These are phyloP conservation scores for Neopelma chrysocephalum DNA, from an alignment of 2,797 vertebrate species.

Conservation along the genomic window DNA sequence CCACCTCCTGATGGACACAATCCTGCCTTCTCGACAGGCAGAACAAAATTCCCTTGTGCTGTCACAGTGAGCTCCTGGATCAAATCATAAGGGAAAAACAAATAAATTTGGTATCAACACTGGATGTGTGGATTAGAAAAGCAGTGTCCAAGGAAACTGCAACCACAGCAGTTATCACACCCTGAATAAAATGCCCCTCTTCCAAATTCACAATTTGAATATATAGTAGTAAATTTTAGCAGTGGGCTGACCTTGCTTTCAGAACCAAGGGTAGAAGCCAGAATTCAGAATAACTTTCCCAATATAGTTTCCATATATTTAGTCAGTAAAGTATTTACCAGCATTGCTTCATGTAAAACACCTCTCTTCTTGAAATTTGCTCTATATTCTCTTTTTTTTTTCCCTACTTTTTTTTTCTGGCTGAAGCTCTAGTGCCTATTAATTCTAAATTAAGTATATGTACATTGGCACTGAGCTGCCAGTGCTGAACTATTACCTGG, in stretches of 20 bases:
- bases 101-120: fast-evolving
- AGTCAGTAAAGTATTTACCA: not conserved
- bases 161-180: not conserved
- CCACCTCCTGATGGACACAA: not conserved
- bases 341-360: not conserved
- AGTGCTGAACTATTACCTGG: not conserved
- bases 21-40: not conserved
- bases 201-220: not conserved
- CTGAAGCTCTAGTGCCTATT: not conserved
- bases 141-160: not conserved
- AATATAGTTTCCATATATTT: not conserved
- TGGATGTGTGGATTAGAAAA: not conserved
- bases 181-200: not conserved
- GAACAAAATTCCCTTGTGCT: not conserved
- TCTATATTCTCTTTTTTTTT: not conserved
- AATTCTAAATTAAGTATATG: not conserved
- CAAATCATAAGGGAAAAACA: not conserved
- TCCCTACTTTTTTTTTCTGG: not conserved
- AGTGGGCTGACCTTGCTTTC: not conserved
- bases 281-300: not conserved
- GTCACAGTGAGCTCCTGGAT: not conserved
- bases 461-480: not conserved
- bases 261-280: not conserved
- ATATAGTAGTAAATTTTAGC: not conserved
- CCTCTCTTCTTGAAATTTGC: not conserved